Conservation (phyloP, 2,113 vertebrate species). For the Pipa parva region DNA sequence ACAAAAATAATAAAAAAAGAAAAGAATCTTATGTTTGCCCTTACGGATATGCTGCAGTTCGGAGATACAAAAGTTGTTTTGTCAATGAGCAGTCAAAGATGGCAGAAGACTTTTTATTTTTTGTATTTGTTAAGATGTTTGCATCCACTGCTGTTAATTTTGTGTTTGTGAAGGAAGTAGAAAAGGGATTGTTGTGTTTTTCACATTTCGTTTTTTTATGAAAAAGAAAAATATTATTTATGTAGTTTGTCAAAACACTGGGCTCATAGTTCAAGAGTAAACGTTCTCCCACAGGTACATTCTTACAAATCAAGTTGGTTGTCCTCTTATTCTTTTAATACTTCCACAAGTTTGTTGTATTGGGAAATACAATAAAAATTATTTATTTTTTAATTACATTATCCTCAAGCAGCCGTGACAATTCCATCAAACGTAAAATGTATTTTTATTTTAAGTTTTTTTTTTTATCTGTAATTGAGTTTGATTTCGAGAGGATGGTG, state of each 20-base stretch:
- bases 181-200: constrained; percentile 75
- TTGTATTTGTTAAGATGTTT: constrained; percentile 83
- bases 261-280: constrained; percentile 76
- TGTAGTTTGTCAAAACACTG: constrained; percentile 84
- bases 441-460: too few relatives aligned
- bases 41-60: constrained; percentile 84
- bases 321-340: constrained; percentile 61
- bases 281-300: constrained; percentile 70
- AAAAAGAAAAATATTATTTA: constrained; percentile 70
- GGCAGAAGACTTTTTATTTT: constrained; percentile 75
- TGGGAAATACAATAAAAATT: neutral
- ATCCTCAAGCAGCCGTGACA: constrained; percentile 39
- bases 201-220: constrained; percentile 63
- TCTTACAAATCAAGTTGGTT: constrained; percentile 68
- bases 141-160: constrained; percentile 82
- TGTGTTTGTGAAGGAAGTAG: constrained; percentile 74
- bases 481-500: too few relatives aligned
- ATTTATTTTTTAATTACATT: neutral
- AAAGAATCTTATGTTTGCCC: constrained; percentile 73
- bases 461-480: too few relatives aligned
- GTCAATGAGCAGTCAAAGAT: constrained; percentile 72
- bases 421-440: too few relatives aligned
- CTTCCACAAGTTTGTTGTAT: neutral
- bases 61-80: constrained; percentile 69
- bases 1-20: constrained; percentile 65